Conservation (phyloP, 2,113 vertebrate species). For the Felis chaus region DNA sequence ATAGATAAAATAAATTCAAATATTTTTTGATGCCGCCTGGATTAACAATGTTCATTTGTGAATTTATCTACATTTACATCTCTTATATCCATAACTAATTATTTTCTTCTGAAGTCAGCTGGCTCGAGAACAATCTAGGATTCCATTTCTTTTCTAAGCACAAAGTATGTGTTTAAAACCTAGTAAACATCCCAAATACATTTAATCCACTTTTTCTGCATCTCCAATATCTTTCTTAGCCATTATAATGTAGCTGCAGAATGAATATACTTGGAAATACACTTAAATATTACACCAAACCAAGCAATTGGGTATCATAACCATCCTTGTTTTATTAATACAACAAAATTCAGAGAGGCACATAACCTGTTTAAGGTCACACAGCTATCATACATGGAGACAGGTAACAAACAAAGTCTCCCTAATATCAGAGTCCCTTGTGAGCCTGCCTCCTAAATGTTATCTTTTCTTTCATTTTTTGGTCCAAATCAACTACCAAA, state of each 20-base stretch:
- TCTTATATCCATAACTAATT: background rate
- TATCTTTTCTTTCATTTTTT: background rate
- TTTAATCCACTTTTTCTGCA: background rate
- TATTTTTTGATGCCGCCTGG: background rate
- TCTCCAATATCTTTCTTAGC: background rate
- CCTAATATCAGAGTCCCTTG: background rate
- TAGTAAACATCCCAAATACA: background rate
- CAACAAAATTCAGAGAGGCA: background rate
- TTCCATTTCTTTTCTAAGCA: background rate
- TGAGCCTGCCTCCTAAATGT: background rate
- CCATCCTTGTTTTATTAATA: background rate
- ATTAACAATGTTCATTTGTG: background rate
- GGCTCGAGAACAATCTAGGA: background rate
- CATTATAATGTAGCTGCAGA: background rate
- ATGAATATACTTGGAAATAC: background rate
- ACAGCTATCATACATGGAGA: background rate
- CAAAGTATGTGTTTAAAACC: background rate
- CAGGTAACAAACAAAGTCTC: background rate
- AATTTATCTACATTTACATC: background rate
- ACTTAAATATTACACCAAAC: background rate
- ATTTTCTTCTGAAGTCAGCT: background rate
- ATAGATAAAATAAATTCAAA: background rate
- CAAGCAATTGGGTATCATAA: background rate
- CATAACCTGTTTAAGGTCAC: background rate
- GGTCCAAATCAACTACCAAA: background rate